Evolutionary conservation across 2,888 invertebrate species (phyloP).

Genomic region (Linnaemya tessellans): DNA sequence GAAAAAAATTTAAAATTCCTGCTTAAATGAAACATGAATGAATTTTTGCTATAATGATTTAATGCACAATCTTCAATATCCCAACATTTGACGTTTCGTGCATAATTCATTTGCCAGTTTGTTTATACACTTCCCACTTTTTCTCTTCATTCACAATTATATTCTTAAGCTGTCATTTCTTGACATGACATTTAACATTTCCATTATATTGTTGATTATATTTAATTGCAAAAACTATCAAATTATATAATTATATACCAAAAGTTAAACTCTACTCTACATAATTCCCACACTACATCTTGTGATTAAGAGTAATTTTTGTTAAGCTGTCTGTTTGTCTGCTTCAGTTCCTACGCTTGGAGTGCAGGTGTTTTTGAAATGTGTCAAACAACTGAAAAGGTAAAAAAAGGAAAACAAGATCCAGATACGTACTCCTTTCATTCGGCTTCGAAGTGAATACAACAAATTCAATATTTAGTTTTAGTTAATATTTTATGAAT

Average conservation of each 20-base stretch:
- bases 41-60: too few relatives aligned
- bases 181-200: constrained; percentile 70
- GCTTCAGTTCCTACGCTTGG: constrained; percentile 6
- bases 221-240: constrained; percentile 63
- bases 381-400: constrained; percentile 44
- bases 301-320: constrained; percentile 28
- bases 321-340: constrained; percentile 6
- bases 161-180: constrained; percentile 61
- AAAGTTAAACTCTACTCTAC: constrained; percentile 19
- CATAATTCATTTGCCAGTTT: constrained; percentile 28
- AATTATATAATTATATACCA: constrained; percentile 58
- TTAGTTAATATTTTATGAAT: not conserved
- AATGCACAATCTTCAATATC: not conserved
- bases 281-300: constrained; percentile 11
- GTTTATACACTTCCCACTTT: not conserved
- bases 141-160: constrained; percentile 14
- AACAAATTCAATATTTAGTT: constrained; percentile 23
- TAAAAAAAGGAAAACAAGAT: not conserved
- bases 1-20: not conserved
- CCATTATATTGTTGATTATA: constrained; percentile 66
- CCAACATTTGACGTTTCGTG: not conserved
- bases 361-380: constrained; percentile 65
- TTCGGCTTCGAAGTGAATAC: constrained; percentile 6
- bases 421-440: constrained; percentile 28
- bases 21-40: too few relatives aligned